Conservation (phyloP, 2,888 invertebrate genomes). For the Drosophila bunnanda region DNA sequence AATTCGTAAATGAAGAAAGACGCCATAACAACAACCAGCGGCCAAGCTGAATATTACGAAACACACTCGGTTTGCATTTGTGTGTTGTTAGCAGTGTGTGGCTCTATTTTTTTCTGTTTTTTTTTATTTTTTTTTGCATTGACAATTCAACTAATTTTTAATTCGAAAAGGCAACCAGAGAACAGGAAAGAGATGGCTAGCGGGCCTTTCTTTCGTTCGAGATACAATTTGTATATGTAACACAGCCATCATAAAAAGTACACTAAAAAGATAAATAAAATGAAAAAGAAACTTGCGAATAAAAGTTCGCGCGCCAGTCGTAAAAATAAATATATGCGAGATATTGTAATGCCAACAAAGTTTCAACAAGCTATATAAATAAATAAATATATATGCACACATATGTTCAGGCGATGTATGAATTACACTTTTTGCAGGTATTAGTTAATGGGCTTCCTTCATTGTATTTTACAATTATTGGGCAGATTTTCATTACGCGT, state of each 20-base stretch:
- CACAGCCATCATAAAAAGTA: constrained; percentile 37
- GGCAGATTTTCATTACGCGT: constrained; percentile 16
- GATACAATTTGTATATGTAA: constrained; percentile 35
- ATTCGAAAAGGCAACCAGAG: constrained; percentile 73
- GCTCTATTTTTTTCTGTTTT: background rate
- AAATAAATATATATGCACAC: constrained; percentile 11
- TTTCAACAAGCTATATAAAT: constrained; percentile 48
- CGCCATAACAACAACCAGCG: constrained; percentile 49
- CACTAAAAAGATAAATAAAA: constrained; percentile 24
- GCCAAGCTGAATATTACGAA: constrained; percentile 63
- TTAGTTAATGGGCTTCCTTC: constrained; percentile 13
- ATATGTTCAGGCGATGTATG: background rate
- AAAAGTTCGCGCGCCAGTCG: constrained; percentile 67
- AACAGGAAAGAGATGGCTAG: constrained; percentile 51
- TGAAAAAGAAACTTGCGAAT: constrained; percentile 58
- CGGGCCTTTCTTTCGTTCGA: constrained; percentile 52
- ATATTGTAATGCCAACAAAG: constrained; percentile 69
- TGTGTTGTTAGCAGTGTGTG: constrained; percentile 22
- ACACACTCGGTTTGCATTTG: constrained; percentile 40
- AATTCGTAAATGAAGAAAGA: constrained; percentile 77
- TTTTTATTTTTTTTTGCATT: constrained; percentile 45
- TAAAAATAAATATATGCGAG: constrained; percentile 63
- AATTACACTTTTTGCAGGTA: constrained; percentile 12
- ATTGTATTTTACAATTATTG: constrained; percentile 28
- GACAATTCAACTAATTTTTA: constrained; percentile 77